Percentiles rank a stretch among this genome's conserved stretches.
These are phyloP conservation scores for Poliocrania exsul DNA, from an alignment of 2,797 vertebrate species.

Conservation along the genomic window DNA sequence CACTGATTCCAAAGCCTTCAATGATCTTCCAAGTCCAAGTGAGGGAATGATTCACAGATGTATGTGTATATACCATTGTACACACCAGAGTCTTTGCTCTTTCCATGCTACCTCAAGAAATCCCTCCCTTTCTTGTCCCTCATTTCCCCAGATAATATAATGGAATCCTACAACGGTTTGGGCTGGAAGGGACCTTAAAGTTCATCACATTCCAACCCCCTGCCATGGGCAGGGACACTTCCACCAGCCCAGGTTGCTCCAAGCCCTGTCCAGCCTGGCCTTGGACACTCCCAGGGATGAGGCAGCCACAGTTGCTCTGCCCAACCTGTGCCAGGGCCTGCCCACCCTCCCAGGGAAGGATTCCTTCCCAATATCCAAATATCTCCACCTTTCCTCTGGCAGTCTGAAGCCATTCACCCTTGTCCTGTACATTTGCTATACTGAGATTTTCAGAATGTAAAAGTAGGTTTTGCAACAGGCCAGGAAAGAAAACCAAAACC, in stretches of 20 bases:
- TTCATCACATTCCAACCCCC: background rate
- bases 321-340: background rate
- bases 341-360: background rate
- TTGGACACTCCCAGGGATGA: background rate
- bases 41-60: slow-evolving; percentile 34
- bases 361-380: background rate
- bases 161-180: background rate
- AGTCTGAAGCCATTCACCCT: background rate
- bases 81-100: background rate
- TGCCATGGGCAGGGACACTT: background rate
- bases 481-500: background rate
- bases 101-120: background rate
- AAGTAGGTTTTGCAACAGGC: background rate
- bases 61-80: background rate
- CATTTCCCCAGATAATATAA: background rate
- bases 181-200: background rate
- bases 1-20: background rate
- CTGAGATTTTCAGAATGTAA: background rate
- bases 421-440: background rate
- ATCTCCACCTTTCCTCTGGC: background rate
- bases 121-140: background rate
- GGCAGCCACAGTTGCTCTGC: background rate
- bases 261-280: background rate
- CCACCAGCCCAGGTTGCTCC: background rate
- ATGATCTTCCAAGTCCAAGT: background rate